Base-by-base conservation (phyloP, 2,888 invertebrate genomes). In the Teleiodes luculella region DNA sequence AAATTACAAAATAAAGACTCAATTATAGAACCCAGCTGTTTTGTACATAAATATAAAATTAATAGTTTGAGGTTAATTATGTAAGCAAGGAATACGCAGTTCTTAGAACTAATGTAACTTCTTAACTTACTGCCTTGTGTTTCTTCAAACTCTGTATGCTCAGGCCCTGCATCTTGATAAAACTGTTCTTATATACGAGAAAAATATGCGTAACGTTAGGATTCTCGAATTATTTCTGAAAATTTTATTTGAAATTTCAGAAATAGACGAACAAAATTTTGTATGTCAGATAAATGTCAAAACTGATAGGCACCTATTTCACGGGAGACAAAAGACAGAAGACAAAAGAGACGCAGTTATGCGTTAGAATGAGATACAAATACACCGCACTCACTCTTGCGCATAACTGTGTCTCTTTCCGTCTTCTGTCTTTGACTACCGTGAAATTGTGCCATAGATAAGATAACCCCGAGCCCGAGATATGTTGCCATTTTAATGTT, bases 121-220 rank as follows among this genome's bases (percentile, higher is more conserved):
- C 31, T 30, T 51, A 50, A 56, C 94, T 93, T 90, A 95, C 96
- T 70, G 96, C 93, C 67, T 94, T 95, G 79, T 96, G 94, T 79
- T 93, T 95, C 77, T 93, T 95, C 59, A 96, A 80, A 70, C 94
- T 94, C 50, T 91, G 80, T 16, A 94, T 56, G 57, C 91, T 91
- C 68, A 95, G 74, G 60, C 95, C 95, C 80, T 94, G 94, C 95
- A 96, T 95, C 71, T 77, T 92, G 65, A 24, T 28, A 13, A 13
- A 6, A 24, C 28, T 37, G 14, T 37, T 36, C 16, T 46, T 13
- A 16, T 4, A 31, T 46, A 13, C 6, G 14, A 16, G 31, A 5
- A 46, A 30, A 31, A 43, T 20, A 28, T 16, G 4, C 30, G 16
- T 16, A 28, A n/a, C 31, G 14, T 30, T 14, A 24, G 16, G 8